Conservation (phyloP, 64 coral and sea anemone genomes). For the Catalaphyllia jardinei region DNA sequence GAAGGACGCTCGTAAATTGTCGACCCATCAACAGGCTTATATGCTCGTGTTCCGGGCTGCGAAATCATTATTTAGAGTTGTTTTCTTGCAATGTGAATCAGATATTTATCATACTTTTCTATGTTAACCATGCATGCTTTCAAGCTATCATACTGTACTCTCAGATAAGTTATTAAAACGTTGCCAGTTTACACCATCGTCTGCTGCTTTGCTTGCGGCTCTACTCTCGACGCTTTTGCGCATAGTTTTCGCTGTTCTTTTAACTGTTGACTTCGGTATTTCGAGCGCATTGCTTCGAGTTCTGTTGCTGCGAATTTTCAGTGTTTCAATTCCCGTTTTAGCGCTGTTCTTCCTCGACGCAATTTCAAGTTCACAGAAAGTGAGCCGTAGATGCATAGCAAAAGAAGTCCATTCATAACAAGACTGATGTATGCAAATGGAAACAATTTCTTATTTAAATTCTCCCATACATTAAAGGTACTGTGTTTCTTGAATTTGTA, state of each 20-base stretch:
- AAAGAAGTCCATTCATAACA: slow-evolving; percentile 58
- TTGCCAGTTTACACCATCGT: slow-evolving; percentile 37
- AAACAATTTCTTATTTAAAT: slow-evolving; percentile 99
- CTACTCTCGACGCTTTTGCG: slow-evolving; percentile 14
- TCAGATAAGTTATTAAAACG: slow-evolving; percentile 70
- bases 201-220: slow-evolving; percentile 50
- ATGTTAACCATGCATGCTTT: slow-evolving; percentile 33
- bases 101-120: slow-evolving; percentile 69
- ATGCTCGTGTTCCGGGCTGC: slow-evolving; percentile 22
- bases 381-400: slow-evolving; percentile 51
- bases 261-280: background rate
- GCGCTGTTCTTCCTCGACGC: background rate
- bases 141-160: slow-evolving; percentile 2
- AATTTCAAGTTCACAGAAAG: background rate
- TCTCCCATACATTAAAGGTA: slow-evolving; percentile 95
- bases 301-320: background rate
- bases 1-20: slow-evolving; percentile 32
- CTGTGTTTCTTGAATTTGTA: slow-evolving; percentile 90
- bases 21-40: slow-evolving; percentile 16
- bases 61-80: slow-evolving; percentile 42
- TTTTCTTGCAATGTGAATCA: slow-evolving; percentile 46
- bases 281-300: background rate
- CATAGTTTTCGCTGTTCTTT: slow-evolving; percentile 41
- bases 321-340: background rate
- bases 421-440: slow-evolving; percentile 97